Percentiles rank a stretch among this genome's conserved stretches.
phyloP scores from a whole-genome alignment of 2,113 vertebrate species.

The Leptodactylus fuscus region DNA sequence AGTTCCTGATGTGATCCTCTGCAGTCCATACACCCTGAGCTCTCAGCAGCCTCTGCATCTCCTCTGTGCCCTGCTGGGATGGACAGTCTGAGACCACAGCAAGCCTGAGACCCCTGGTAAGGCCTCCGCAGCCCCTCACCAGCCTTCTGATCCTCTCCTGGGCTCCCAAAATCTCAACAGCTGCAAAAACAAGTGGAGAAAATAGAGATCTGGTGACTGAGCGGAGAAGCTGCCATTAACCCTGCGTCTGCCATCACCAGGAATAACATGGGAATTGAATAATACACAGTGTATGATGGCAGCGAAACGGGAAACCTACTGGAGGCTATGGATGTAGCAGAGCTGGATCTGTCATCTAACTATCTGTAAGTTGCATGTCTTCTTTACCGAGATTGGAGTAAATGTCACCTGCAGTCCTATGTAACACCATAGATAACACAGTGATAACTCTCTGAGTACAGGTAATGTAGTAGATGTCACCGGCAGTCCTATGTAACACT shows the following conservation, averaged over 20 bases:
- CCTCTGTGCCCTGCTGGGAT: not conserved
- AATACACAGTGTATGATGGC: not conserved
- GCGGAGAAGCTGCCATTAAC: slow-evolving; percentile 10
- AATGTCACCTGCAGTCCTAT: no score
- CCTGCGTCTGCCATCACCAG: not conserved
- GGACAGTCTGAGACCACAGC: slow-evolving; percentile 49
- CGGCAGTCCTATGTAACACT: no score
- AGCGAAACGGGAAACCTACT: no score
- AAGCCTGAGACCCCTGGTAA: slow-evolving; percentile 9
- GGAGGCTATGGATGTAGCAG: not conserved
- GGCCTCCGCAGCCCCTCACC: slow-evolving; percentile 30
- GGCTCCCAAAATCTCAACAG: slow-evolving; percentile 30
- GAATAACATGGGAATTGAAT: not conserved
- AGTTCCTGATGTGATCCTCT: slow-evolving; percentile 59
- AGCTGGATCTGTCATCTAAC: not conserved
- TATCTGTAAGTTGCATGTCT: not conserved
- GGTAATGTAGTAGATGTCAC: no score
- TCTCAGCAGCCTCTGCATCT: not conserved
- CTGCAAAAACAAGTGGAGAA: slow-evolving; percentile 62
- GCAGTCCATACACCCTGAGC: slow-evolving; percentile 27
- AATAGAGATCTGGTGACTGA: not conserved
- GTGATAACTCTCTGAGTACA: no score
- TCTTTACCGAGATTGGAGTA: not conserved
- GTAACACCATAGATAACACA: no score
- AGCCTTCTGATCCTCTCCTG: not conserved